Evolutionary conservation across 1,140 invertebrate species (phyloP), one percentile per base, ranked within the genome.

Genomic region (Colletes gigas): DNA sequence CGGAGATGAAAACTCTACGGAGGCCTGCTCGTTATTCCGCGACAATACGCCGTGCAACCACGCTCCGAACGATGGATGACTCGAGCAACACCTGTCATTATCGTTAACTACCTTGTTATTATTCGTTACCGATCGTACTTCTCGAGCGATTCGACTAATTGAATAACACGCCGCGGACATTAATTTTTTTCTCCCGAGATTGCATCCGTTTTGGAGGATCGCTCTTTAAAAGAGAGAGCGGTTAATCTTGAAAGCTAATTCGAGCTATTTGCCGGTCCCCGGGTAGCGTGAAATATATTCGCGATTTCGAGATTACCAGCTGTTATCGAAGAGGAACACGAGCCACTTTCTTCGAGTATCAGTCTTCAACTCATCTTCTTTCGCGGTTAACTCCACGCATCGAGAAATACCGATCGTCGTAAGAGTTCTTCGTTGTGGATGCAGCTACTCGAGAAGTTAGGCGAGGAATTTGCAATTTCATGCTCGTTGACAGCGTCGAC

Each of bases 101-200:
- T 80, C 55, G 44, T 71, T 72, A 63, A 44, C 14, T 30, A 9
- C 69, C 63, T 62, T 54, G 69, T 72, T 67, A 63, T 78, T 72
- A 72, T 21, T 9, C 21, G 30, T 62, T 63, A 72, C 30, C 71
- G n/a, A 30, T 44, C 21, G 9, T 3, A 30, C 3, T 15, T 62
- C 21, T 15, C 57, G 50, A 21, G 14, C 19, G 12, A 66, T 19
- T 68, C n/a, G 14, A 44, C 15, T 52, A 12, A 68, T 76, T 39
- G 47, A 54, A 60, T 70, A 50, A 70, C 41, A 41, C 19, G n/a
- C 65, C 14, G 47, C 21, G 54, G 60, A 4, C 65, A 60, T 17
- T 54, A 54, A 63, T 30, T 30, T 30, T 74, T 74, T 54, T 39
- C 30, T 3, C 6, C 14, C 0, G 65, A 10, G 17, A 21, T 9